Evolutionary conservation across 2,113 vertebrate genomes (phyloP).

Genomic region (Origma solitaria): DNA sequence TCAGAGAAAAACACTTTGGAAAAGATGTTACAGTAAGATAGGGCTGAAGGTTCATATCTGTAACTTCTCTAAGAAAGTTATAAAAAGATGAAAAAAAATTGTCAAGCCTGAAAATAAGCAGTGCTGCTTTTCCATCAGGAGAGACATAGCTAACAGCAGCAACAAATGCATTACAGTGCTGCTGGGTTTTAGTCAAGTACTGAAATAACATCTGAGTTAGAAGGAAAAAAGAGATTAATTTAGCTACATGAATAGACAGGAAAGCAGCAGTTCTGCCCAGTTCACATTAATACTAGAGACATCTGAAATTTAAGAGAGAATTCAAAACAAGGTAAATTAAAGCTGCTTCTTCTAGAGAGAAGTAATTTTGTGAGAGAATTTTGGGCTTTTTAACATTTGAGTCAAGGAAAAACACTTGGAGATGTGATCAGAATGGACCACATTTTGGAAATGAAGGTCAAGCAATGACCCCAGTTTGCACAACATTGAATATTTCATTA

Average conservation of each 20-base stretch:
- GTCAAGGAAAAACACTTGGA: not conserved
- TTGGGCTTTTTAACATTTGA: not conserved
- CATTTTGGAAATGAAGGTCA: not conserved
- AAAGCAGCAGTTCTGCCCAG: not conserved
- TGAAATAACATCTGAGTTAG: not conserved
- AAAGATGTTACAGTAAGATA: constrained; percentile 54
- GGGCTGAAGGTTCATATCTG: not conserved
- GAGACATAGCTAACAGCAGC: not conserved
- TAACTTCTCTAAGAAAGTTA: constrained; percentile 19
- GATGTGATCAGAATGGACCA: not conserved
- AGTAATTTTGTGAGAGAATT: not conserved
- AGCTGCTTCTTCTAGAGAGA: not conserved
- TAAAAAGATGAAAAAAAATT: not conserved
- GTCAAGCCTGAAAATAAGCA: not conserved
- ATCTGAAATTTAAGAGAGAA: not conserved
- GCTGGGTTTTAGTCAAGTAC: not conserved
- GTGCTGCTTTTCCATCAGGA: not conserved
- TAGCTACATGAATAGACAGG: not conserved
- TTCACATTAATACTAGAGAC: not conserved
- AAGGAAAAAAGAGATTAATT: not conserved
- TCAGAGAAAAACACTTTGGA: constrained; percentile 47
- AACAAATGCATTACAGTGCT: not conserved
- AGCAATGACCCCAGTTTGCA: not conserved
- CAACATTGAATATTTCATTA: not conserved
- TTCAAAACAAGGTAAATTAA: not conserved